A percentile compares a stretch with the other conserved stretches of the same genome.
Evolutionary conservation across 2,113 vertebrate species (phyloP).

Genomic region (Mesembrinibis cayennensis): DNA sequence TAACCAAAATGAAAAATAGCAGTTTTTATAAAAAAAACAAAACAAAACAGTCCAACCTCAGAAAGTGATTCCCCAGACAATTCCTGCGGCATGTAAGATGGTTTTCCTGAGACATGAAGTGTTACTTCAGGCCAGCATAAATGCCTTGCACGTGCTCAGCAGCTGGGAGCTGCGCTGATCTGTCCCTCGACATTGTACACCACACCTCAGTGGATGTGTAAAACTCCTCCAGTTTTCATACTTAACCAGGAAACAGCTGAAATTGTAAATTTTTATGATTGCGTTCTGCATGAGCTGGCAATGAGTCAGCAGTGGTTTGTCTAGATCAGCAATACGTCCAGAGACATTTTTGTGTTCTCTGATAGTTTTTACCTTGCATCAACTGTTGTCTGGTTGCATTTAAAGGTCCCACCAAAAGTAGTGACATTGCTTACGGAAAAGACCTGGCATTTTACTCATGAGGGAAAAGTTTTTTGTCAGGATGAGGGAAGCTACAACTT

Average conservation of each 20-base stretch:
- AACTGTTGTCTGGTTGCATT: neutral
- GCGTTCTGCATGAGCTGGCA: neutral
- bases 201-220: neutral
- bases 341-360: neutral
- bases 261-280: neutral
- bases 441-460: neutral
- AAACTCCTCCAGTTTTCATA: neutral
- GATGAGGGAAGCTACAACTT: neutral
- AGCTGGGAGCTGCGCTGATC: neutral
- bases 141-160: neutral
- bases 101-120: neutral
- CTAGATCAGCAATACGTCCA: neutral
- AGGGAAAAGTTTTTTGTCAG: neutral
- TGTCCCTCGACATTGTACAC: neutral
- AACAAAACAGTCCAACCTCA: neutral
- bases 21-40: neutral
- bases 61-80: neutral
- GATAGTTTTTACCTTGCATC: neutral
- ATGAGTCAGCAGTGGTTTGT: neutral
- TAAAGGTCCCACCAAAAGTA: neutral
- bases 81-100: neutral
- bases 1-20: neutral
- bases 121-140: neutral
- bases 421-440: neutral
- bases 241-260: neutral